A percentile compares a stretch with the other conserved stretches of the same genome.
These are phyloP conservation scores for Theropithecus gelada DNA, from an alignment of 2,113 vertebrate species.

Conservation along the genomic window DNA sequence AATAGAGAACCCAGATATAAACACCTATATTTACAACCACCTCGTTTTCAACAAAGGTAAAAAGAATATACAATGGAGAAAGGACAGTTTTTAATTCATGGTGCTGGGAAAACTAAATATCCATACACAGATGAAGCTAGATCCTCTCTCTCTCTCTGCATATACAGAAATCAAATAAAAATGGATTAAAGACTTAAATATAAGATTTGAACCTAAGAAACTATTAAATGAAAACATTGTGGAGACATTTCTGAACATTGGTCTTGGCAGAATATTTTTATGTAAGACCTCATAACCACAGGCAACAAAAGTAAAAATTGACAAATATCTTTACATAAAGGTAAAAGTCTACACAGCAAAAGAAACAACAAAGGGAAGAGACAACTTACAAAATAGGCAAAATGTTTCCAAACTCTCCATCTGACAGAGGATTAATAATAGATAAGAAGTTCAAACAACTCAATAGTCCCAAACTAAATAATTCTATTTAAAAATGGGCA, in stretches of 20 bases:
- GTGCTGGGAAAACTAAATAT: neutral
- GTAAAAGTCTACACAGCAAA: neutral
- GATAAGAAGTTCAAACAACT: neutral
- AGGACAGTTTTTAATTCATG: neutral
- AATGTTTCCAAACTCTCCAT: neutral
- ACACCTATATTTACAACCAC: neutral
- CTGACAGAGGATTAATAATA: neutral
- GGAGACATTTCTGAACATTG: neutral
- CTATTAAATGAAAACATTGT: neutral
- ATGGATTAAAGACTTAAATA: neutral
- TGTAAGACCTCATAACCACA: neutral
- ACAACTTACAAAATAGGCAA: neutral
- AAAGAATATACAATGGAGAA: too few species aligned
- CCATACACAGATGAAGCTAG: neutral
- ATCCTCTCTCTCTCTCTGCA: neutral
- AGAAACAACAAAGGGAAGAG: neutral
- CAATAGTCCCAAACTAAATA: neutral
- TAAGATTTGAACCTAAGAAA: neutral
- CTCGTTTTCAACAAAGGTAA: too few species aligned
- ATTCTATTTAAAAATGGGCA: neutral
- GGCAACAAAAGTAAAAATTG: neutral
- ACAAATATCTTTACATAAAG: neutral
- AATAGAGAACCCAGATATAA: neutral
- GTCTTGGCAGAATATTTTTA: neutral
- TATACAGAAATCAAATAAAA: neutral